Percentiles rank a stretch among this genome's conserved stretches.
These are phyloP conservation scores for Speoplatyrhinus poulsoni DNA, from an alignment of 2,113 vertebrate genomes.

Conservation along the genomic window DNA sequence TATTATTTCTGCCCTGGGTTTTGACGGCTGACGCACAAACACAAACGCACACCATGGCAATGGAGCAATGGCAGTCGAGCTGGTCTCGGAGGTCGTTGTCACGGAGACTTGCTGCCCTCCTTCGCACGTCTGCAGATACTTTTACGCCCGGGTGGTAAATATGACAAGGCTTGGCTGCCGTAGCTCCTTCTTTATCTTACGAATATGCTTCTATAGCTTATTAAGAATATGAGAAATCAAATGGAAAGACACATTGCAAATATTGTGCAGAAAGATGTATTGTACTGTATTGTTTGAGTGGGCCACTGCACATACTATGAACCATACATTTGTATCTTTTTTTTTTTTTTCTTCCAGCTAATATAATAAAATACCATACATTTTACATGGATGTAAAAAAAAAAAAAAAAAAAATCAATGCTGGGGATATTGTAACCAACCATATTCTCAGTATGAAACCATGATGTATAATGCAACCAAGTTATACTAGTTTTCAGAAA, in stretches of 20 bases:
- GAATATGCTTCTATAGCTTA: too few relatives aligned
- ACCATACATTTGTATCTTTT: too few relatives aligned
- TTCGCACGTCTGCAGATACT: slow-evolving; percentile 55
- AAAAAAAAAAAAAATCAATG: slow-evolving; percentile 10
- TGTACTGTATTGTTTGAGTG: not conserved
- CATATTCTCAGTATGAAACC: slow-evolving; percentile 59
- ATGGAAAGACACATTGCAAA: too few relatives aligned
- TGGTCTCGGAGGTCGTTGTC: slow-evolving; percentile 51
- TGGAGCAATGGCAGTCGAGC: slow-evolving; percentile 51
- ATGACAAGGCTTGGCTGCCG: slow-evolving; percentile 20
- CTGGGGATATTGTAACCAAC: slow-evolving; percentile 2
- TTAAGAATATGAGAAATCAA: too few relatives aligned
- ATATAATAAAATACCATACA: not conserved
- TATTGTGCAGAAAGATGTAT: too few relatives aligned
- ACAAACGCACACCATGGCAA: slow-evolving; percentile 15
- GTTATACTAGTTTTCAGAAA: slow-evolving; percentile 33
- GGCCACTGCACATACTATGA: too few relatives aligned
- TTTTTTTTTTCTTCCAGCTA: too few relatives aligned
- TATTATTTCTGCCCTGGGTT: slow-evolving; percentile 45
- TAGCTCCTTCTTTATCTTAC: too few relatives aligned
- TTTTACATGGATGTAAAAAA: not conserved
- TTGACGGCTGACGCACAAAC: slow-evolving; percentile 14
- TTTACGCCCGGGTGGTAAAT: slow-evolving; percentile 50
- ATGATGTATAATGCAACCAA: slow-evolving; percentile 41
- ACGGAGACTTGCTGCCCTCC: slow-evolving; percentile 70